Evolutionary conservation across 2,888 invertebrate genomes (phyloP).

Genomic region (Imbricaverruca yamaguchii): DNA sequence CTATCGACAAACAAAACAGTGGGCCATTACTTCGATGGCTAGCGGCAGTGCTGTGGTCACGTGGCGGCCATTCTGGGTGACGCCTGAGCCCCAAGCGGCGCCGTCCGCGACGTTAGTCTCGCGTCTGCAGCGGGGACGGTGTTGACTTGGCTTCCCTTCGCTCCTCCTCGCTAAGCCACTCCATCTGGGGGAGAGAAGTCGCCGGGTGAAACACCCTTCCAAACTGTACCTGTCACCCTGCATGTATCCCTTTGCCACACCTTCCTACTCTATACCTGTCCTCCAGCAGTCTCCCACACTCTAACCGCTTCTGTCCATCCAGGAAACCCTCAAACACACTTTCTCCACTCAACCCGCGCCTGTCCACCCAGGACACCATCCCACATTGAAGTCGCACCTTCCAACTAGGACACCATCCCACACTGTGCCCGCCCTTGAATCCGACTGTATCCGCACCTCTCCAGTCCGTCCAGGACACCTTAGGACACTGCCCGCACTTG

Average conservation of each 20-base stretch:
- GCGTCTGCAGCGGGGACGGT: not conserved
- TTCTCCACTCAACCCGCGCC: not conserved
- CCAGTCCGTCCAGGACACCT: too few species aligned
- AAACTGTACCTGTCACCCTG: not conserved
- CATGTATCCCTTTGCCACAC: too few species aligned
- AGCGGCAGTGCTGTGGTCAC: not conserved
- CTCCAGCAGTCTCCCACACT: too few species aligned
- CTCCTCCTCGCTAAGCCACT: conserved; percentile 67
- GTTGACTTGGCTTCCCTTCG: conserved; percentile 49
- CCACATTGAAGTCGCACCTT: too few species aligned
- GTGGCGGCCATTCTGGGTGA: not conserved
- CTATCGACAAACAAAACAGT: not conserved
- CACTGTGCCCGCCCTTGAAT: too few species aligned
- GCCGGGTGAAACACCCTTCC: not conserved
- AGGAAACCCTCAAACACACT: not conserved
- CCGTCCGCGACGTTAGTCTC: not conserved
- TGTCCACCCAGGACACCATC: too few species aligned
- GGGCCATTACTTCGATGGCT: not conserved
- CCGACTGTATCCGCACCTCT: too few species aligned
- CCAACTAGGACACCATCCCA: too few species aligned
- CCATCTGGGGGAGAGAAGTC: conserved; percentile 48
- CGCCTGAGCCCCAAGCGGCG: not conserved
- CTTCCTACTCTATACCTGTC: too few species aligned
- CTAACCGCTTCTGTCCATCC: too few species aligned
- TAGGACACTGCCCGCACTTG: too few species aligned